Evolutionary conservation across 1,140 invertebrate species (phyloP), one percentile per base, ranked within the genome.

Genomic region (Tribolium madens): DNA sequence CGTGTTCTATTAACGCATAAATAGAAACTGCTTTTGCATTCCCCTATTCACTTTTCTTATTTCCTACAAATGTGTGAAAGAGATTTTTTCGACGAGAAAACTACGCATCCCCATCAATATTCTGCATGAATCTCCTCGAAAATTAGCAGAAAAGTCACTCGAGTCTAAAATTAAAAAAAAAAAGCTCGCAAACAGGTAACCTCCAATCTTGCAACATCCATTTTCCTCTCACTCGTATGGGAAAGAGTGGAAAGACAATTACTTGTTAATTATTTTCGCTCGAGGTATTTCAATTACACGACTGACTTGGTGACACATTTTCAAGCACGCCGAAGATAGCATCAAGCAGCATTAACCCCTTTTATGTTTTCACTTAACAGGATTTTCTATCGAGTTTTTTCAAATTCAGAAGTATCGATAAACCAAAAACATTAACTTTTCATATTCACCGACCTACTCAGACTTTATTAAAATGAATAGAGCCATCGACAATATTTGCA

Each of bases 251-350:
- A 52, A 52, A 52, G 50, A 52, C 18, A 52, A 52, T 52, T 52
- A 52, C 50, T 52, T 52, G 50, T 52, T 52, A 52, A 52, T 52
- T 52, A 52, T 21, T 52, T 52, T 52, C 50, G 50, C 50, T 52
- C 18, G 50, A 52, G 18, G 18, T 21, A 52, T 52, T 52, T 21
- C 50, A 52, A 52, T 52, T 52, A 52, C 50, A 52, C 50, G 50
- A 52, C 14, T 52, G 50, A 52, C 50, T 52, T 52, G 50, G 14
- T 21, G 50, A 52, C 50, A 52, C 50, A 52, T 52, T 52, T 52
- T 52, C 50, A 52, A 52, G 50, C 36, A 42, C 36, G 36, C 36
- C 36, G 36, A 42, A 42, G 36, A 42, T 42, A 42, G 36, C 36
- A 42, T 42, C 36, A 42, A 42, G 36, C 36, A 42, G 36, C 36